Base-by-base conservation (phyloP, 2,888 invertebrate genomes). In the Silvanus unidentatus region DNA sequence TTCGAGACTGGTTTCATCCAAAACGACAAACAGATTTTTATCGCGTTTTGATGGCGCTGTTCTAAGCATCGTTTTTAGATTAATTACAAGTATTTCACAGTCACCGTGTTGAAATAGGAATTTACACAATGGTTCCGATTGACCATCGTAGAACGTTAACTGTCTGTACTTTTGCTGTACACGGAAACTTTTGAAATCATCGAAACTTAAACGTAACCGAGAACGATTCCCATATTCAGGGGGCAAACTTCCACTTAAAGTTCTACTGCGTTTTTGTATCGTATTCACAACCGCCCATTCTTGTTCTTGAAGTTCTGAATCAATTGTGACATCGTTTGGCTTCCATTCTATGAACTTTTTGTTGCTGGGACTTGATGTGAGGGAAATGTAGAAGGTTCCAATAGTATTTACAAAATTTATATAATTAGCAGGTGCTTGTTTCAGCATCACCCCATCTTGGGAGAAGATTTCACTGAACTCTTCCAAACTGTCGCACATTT, bases 71-170 rank as follows among this genome's bases (percentile, higher is more conserved):
- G 81, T 79, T 70, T 80, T 82, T 48, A 81, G 73, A 47, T 75
- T 75, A 30, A 72, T 77, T 34, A 82, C 77, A 60, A 94, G 84
- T 43, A 82, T 79, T 59, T 88, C 87, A 1, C 90, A 89, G 58
- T 92, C 91, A 0, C 88, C 90, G 55, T 87, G 82, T 66, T 90
- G 90, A 72, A 95, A 94, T 65, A 88, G 86, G 64, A 95, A 88
- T 3, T 87, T 84, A 50, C 86, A 84, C 56, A 86, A 82, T 62
- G 80, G 80, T 1, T 86, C 81, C 39, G 83, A 78, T 69, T 84
- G 81, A 52, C 82, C 82, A 53, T 84, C 80, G 55, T 83, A 79
- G 53, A 91, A 80, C 29, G 78, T 77, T 39, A 84, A 68, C 39
- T 59, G 58, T 40, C 65, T 50, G 37, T 47, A 57, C 45, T 65